Evolutionary conservation across 1,140 invertebrate genomes (phyloP).

Genomic region (Drosophila baimaii): DNA sequence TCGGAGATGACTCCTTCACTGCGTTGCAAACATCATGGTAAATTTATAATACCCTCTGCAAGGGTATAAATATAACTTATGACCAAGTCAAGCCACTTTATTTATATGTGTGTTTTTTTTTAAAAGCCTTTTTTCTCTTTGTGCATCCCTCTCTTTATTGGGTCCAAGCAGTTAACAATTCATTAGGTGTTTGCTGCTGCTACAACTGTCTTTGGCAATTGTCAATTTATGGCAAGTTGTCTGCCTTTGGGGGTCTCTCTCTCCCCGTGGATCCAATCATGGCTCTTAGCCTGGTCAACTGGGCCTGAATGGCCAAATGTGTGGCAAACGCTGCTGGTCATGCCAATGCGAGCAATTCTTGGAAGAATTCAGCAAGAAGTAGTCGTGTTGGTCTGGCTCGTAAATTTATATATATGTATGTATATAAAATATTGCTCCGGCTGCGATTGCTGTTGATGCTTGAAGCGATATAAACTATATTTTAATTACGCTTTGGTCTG

Average conservation of each 20-base stretch:
- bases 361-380: conserved; percentile 60
- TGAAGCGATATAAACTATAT: conserved; percentile 29
- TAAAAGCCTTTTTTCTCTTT: neutral
- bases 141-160: conserved; percentile 23
- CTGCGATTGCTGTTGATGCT: conserved; percentile 1
- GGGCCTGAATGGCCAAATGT: conserved; percentile 60
- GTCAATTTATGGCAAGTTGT: conserved; percentile 71
- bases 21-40: too few species aligned
- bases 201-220: conserved; percentile 52
- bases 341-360: conserved; percentile 54
- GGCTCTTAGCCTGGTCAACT: conserved; percentile 53
- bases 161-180: conserved; percentile 68
- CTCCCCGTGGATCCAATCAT: conserved; percentile 35
- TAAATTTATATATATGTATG: neutral
- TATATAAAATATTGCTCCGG: conserved; percentile 1
- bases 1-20: too few species aligned
- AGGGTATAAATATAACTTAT: too few species aligned
- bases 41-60: too few species aligned
- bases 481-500: conserved; percentile 44
- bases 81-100: too few species aligned
- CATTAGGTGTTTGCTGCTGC: conserved; percentile 67
- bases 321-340: conserved; percentile 27
- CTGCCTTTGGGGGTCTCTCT: conserved; percentile 37
- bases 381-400: conserved; percentile 2
- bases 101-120: too few species aligned